Evolutionary conservation across 2,113 vertebrate species (phyloP), one percentile per base, ranked within the genome.

Genomic region (Scatophagus argus): DNA sequence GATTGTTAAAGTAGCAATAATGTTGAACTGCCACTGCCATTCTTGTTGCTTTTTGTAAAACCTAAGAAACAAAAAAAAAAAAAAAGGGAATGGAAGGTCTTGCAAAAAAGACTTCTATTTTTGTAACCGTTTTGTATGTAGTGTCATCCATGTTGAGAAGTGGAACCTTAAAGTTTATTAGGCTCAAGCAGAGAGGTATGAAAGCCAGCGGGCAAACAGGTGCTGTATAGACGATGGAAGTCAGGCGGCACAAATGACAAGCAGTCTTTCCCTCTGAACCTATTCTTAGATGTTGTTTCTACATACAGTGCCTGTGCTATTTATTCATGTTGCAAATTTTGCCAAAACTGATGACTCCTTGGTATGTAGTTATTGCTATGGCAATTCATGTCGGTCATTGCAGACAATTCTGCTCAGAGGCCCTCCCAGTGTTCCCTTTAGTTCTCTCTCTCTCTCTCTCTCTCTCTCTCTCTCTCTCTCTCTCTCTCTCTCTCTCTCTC

Each of bases 401-500:
- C 51, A 31, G 71, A 81, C 32, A n/a, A 31, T 76, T 65, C 78
- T 82, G 44, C 78, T 91, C 81, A 72, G 76, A 91, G 85, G 71
- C 72, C 65, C 79, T 87, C 36, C 78, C 65, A 68, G 77, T 77
- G 74, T 80, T 90, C 64, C 65, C 47, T 46, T 58, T 21, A 49
- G 56, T 47, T 3, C 71, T 52, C 5, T n/a, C 5, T 74, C 84
- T 56, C 62, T 1, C 65, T 23, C 21, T 51, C 38, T 44, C 17
- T 74, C 61, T 71, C 63, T 47, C 65, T 77, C n/a, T 74, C 59
- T 85, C 66, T 58, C 73, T 55, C 63, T 32, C 41, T 44, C 54
- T 4, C 5, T 74, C 84, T 56, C 62, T 1, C 65, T 23, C 21
- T 51, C 38, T 44, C 17, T 74, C 61, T 71, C 63, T 47, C 65